Percentiles rank a stretch among this genome's conserved stretches.
Conservation (phyloP, 2,888 invertebrate species). For the Idaea biselata region DNA sequence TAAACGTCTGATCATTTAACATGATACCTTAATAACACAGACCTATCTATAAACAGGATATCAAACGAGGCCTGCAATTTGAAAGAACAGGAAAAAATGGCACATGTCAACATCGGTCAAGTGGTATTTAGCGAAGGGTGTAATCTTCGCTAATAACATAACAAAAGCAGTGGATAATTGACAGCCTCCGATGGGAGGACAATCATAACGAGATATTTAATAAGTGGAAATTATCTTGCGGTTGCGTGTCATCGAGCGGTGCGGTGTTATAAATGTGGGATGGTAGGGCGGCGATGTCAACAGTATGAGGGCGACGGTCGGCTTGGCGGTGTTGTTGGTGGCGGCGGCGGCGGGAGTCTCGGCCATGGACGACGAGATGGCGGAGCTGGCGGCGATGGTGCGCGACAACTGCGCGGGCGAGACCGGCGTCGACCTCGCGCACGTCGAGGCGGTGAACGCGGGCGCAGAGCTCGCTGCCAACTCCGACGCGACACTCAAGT, state of each 20-base stretch:
- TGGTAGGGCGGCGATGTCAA: neutral
- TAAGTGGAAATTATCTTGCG: neutral
- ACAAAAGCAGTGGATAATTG: conserved; percentile 25
- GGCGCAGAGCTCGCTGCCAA: conserved; percentile 48
- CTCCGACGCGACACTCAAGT: conserved; percentile 58
- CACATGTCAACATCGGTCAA: conserved; percentile 18
- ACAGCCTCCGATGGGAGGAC: conserved; percentile 23
- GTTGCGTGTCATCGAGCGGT: neutral
- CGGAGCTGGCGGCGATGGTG: conserved; percentile 62
- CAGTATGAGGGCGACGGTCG: neutral
- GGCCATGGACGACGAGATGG: conserved; percentile 62
- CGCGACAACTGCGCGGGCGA: conserved; percentile 61
- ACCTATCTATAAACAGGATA: neutral
- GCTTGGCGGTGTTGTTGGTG: conserved; percentile 21
- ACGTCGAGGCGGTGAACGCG: conserved; percentile 55
- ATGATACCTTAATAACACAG: neutral
- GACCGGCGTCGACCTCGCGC: conserved; percentile 52
- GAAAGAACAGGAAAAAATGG: conserved; percentile 22
- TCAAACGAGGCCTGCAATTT: conserved; percentile 16
- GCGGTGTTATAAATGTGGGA: neutral
- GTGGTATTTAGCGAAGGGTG: conserved; percentile 22
- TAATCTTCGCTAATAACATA: conserved; percentile 49
- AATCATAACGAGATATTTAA: neutral
- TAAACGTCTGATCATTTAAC: no score
- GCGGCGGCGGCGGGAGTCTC: conserved; percentile 19